Percentiles rank a stretch among this genome's conserved stretches.
These are phyloP conservation scores for Nerophis lumbriciformis DNA, from an alignment of 2,113 vertebrate genomes.

Conservation along the genomic window DNA sequence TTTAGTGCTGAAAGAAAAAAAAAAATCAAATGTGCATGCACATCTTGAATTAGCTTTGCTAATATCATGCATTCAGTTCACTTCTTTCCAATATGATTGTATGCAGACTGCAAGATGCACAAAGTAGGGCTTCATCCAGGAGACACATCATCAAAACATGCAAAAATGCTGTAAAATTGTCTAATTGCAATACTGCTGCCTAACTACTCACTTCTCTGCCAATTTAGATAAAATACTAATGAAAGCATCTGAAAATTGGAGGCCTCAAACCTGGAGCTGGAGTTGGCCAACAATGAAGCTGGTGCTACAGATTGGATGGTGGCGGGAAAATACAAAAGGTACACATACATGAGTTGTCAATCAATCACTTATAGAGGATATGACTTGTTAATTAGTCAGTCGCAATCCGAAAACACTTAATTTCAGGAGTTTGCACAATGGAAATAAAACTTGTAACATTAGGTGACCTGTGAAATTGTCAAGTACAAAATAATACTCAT, in stretches of 20 bases:
- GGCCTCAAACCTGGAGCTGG: constrained; percentile 30
- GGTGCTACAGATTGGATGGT: constrained; percentile 20
- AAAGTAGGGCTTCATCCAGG: no score
- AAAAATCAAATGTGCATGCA: no score
- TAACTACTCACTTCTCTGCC: constrained; percentile 15
- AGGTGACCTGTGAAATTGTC: background rate
- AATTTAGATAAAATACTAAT: constrained; percentile 6
- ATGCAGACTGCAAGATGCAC: no score
- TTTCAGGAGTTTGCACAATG: constrained; percentile 8
- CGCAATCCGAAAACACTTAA: constrained; percentile 14
- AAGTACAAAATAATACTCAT: background rate
- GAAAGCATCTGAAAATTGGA: constrained; percentile 16
- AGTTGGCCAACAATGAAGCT: constrained; percentile 24
- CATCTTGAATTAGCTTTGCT: no score
- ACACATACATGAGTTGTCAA: constrained; percentile 2
- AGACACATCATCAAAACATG: background rate
- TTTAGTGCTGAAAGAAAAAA: no score
- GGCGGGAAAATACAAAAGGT: background rate
- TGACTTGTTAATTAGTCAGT: no score
- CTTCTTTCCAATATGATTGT: no score
- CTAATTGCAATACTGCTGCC: background rate
- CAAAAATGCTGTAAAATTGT: background rate
- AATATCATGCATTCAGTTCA: no score
- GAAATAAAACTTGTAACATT: background rate
- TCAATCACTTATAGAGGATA: no score